Conservation (phyloP, 1,140 invertebrate species). For the Drosophila quadrilineata region DNA sequence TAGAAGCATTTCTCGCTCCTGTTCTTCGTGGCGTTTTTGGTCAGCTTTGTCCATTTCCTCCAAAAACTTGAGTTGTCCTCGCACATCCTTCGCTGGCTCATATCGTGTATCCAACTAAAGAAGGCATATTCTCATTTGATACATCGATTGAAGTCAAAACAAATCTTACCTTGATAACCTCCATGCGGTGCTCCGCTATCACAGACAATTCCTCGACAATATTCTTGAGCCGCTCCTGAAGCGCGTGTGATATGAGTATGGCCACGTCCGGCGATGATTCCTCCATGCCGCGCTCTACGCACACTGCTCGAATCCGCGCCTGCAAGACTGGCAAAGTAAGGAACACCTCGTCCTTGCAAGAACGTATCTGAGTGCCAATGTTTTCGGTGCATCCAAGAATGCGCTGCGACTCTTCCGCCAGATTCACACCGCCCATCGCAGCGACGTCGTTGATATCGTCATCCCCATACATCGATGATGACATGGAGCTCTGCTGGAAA, state of each 20-base stretch:
- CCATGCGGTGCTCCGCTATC: constrained; percentile 96
- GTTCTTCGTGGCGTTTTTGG: constrained; percentile 95
- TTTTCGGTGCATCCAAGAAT: constrained; percentile 97
- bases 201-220: constrained; percentile 95
- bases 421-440: constrained; percentile 99
- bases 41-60: constrained; percentile 97
- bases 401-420: constrained; percentile 96
- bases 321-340: constrained; percentile 90
- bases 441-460: constrained; percentile 99
- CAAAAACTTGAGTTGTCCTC: constrained; percentile 96
- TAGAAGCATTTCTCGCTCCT: constrained; percentile 95
- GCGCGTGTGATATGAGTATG: constrained; percentile 95
- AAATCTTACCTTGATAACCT: constrained; percentile 89
- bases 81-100: constrained; percentile 95
- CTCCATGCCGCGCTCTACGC: constrained; percentile 90
- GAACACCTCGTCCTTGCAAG: constrained; percentile 97
- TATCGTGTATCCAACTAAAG: constrained; percentile 94
- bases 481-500: constrained; percentile 77
- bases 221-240: constrained; percentile 95
- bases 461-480: constrained; percentile 86
- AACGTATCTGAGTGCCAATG: constrained; percentile 97
- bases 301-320: constrained; percentile 88
- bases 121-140: not conserved
- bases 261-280: constrained; percentile 94
- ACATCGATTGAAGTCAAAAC: not conserved